phyloP scores from a whole-genome alignment of 2,888 invertebrate genomes.

The Diadegma fenestrale region DNA sequence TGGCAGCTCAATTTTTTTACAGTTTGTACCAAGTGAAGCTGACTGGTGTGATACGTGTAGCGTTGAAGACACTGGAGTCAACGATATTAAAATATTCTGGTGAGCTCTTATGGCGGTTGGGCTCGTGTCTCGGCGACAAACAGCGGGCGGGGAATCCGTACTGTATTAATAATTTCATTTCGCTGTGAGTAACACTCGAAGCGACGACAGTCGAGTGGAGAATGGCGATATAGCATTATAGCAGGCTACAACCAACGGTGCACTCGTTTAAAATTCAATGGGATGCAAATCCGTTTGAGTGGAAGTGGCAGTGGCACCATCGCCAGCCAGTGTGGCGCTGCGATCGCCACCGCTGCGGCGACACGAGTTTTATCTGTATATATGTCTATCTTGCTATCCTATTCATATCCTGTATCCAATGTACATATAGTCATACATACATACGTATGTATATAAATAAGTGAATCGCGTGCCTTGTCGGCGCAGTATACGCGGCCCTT shows the following conservation, averaged over 20 bases:
- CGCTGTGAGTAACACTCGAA: slow-evolving; percentile 76
- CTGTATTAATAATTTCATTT: slow-evolving; percentile 81
- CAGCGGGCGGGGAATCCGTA: slow-evolving; percentile 59
- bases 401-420: neutral
- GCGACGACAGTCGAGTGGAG: slow-evolving; percentile 72
- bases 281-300: slow-evolving; percentile 80
- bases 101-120: slow-evolving; percentile 42
- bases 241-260: slow-evolving; percentile 45
- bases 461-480: slow-evolving; percentile 73
- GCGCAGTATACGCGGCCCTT: slow-evolving; percentile 55
- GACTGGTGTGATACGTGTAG: neutral
- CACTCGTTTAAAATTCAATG: slow-evolving; percentile 83
- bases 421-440: neutral
- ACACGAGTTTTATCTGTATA: slow-evolving; percentile 40
- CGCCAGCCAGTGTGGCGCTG: slow-evolving; percentile 20
- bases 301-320: slow-evolving; percentile 44
- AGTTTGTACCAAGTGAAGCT: neutral
- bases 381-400: slow-evolving; percentile 14
- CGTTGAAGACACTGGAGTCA: slow-evolving; percentile 12
- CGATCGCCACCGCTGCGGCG: slow-evolving; percentile 37
- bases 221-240: slow-evolving; percentile 44
- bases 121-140: slow-evolving; percentile 24
- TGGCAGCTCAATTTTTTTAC: neutral
- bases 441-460: neutral
- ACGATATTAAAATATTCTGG: slow-evolving; percentile 63